phyloP scores from a whole-genome alignment of 2,888 invertebrate genomes.

The Mimachlamys varia region DNA sequence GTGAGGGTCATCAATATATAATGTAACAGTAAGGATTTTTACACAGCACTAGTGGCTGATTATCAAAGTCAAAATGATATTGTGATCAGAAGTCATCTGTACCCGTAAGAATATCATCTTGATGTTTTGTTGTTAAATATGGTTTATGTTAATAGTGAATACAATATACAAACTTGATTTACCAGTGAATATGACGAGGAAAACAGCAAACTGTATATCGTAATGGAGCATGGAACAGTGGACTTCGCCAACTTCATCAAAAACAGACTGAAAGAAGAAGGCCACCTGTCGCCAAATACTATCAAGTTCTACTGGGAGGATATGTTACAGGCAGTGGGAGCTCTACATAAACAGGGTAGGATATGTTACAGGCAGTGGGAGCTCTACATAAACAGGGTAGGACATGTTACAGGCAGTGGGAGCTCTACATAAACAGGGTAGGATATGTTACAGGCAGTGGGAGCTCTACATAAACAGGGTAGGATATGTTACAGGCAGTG shows the following conservation, averaged over 20 bases:
- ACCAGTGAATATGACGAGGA: conserved; percentile 88
- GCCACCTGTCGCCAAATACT: conserved; percentile 87
- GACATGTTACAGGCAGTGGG: no score
- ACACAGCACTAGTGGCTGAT: not conserved
- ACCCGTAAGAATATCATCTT: no score
- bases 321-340: conserved; percentile 94
- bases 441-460: no score
- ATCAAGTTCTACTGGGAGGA: conserved; percentile 95
- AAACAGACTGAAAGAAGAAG: conserved; percentile 63
- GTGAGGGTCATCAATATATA: no score
- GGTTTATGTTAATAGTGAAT: no score
- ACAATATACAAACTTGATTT: not conserved
- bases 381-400: not conserved
- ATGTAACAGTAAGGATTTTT: not conserved
- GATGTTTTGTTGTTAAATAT: no score
- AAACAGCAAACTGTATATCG: conserved; percentile 87
- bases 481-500: no score
- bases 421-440: no score
- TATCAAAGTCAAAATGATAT: not conserved
- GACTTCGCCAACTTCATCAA: conserved; percentile 89
- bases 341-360: conserved; percentile 93
- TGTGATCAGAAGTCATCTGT: no score
- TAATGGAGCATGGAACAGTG: conserved; percentile 96
- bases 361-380: not conserved
- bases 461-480: not conserved